Base-by-base conservation (phyloP, 2,113 vertebrate species). In the Centropus bengalensis region DNA sequence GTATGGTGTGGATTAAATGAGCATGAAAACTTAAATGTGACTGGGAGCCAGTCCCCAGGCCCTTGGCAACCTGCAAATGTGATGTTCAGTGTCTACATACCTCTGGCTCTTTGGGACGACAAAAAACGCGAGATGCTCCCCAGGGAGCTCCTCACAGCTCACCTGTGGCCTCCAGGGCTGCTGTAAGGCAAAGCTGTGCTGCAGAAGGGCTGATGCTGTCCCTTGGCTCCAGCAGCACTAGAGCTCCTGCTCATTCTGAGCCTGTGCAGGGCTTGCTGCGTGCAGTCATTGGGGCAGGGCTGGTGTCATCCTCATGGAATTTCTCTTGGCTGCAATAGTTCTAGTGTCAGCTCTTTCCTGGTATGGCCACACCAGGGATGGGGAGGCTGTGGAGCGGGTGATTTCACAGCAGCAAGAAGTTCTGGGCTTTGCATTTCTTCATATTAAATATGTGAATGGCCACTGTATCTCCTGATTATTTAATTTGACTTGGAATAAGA, bases 401-500 rank as follows among this genome's bases (percentile, higher is more conserved):
- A 21, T 68, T 12, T 42, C 20, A 22, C 26, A 44, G 12, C 15
- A 59, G 47, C 73, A 86, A 58, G 27, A 58, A 86, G 33, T 70
- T 77, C 54, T 44, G 30, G 66, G 54, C 56, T 75, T 86, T 82
- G 36, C 7, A 7, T 87, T 88, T 89, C 56, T n/a, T 82, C 5
- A 0, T 67, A 75, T 89, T 95, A 86, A 91, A 87, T 89, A 91
- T 83, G 89, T 3, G 0, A 84, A 63, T 82, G 80, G 82, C 67
- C 73, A 14, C 73, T 59, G 49, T 89, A 91, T 79, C 86, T 90
- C 86, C 70, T 87, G 94, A 91, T 86, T 96, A 92, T 96, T 97
- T 95, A 89, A 95, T 96, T 92, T 92, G 81, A 90, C 90, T 89
- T 84, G 51, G 92, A 95, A 96, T 90, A 93, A 95, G 91, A 93